Evolutionary conservation across 2,888 invertebrate species (phyloP).

Genomic region (Habroteleia sp.): DNA sequence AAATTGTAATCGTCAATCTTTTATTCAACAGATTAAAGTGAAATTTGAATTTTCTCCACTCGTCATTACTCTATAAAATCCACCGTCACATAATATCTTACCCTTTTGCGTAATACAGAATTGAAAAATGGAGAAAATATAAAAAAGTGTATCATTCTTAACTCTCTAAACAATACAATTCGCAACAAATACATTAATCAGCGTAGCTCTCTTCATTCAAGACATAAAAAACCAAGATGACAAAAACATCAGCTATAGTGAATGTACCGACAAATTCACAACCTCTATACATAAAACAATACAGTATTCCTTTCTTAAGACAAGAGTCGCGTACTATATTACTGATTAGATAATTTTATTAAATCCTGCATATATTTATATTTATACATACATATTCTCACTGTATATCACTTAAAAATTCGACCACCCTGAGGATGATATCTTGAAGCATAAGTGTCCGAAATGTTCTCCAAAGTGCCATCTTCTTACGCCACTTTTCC

Average conservation of each 20-base stretch:
- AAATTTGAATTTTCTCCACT: slow-evolving; percentile 41
- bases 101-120: slow-evolving; percentile 4
- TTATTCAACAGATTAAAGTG: slow-evolving; percentile 58
- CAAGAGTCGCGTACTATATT: slow-evolving; percentile 44
- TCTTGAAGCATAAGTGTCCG: slow-evolving; percentile 45
- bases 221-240: slow-evolving; percentile 11
- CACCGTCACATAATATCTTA: slow-evolving; percentile 30
- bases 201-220: slow-evolving; percentile 1
- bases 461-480: slow-evolving; percentile 23
- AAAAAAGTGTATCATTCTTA: neutral
- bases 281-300: slow-evolving; percentile 42
- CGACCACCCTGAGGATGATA: slow-evolving; percentile 59
- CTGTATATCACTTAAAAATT: slow-evolving; percentile 58
- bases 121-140: slow-evolving; percentile 2
- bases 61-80: slow-evolving; percentile 43
- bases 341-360: slow-evolving; percentile 54
- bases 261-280: slow-evolving; percentile 29
- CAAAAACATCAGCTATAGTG: slow-evolving; percentile 10
- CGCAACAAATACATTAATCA: slow-evolving; percentile 16
- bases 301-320: slow-evolving; percentile 25
- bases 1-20: slow-evolving; percentile 50
- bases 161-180: slow-evolving; percentile 17
- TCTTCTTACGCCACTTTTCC: slow-evolving; percentile 32
- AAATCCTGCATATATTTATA: slow-evolving; percentile 55
- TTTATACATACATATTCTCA: slow-evolving; percentile 57